Evolutionary conservation across 2,888 invertebrate genomes (phyloP), one percentile per base, ranked within the genome.

Genomic region (Tetragonisca angustula): DNA sequence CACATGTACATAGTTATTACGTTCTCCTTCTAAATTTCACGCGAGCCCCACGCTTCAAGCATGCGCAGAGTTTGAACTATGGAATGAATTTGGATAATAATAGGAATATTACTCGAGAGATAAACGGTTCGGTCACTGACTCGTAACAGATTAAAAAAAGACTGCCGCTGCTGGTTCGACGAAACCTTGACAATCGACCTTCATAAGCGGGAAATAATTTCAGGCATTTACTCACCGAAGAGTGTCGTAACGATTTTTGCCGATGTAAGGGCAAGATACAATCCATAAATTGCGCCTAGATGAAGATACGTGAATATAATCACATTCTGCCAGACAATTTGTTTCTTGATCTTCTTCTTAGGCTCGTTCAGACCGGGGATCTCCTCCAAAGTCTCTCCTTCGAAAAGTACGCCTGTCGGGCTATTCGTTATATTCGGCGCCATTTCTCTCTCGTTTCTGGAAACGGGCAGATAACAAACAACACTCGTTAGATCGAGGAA

Each of bases 251-350:
- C 95, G 95, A 97, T 95, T 95, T 97, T 97, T 54, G 98, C 97
- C 6, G 97, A 97, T 75, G 97, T 96, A 52, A 98, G 94, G 92
- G 96, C 95, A 27, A 97, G 95, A 94, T 97, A 98, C 6, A 96
- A 94, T 73, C 98, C 98, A 92, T 97, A 98, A 0, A 98, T 76
- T 0, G 97, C 97, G 4, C 97, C 97, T 71, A 96, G 61, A 93
- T 98, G 98, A 83, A 98, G 95, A 92, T 97, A 97, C 15, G 95
- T 95, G 92, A 98, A 98, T 1, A 97, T 95, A n/a, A 97, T 94
- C 71, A 98, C 97, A 93, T 98, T 98, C 88, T 97, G 96, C 98
- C 98, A 98, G 13, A 98, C 98, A 69, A 97, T 94, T 68, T 93
- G 83, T 68, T 91, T 85, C 76, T 87, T 88, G 83, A 93, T 94